Evolutionary conservation across 1,140 invertebrate genomes (phyloP).

Genomic region (Scylla paramamosain): DNA sequence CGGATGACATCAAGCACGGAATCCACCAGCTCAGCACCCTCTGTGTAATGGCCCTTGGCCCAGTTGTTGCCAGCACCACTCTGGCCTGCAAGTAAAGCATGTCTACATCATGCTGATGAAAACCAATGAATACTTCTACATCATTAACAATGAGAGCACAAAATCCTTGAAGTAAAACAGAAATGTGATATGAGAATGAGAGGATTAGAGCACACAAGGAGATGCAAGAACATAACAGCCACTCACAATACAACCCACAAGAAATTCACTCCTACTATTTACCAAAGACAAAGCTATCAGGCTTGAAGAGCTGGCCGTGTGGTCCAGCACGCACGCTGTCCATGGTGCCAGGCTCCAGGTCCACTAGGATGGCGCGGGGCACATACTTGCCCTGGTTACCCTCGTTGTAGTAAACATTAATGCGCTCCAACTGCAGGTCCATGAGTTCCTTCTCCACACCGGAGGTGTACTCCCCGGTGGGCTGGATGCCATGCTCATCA

Average conservation of each 20-base stretch:
- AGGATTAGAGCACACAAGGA: no score
- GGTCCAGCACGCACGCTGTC: slow-evolving; percentile 69
- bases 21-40: slow-evolving; percentile 68
- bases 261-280: background rate
- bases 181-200: no score
- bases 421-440: slow-evolving; percentile 69
- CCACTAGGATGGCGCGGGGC: slow-evolving; percentile 65
- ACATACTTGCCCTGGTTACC: slow-evolving; percentile 72
- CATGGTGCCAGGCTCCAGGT: slow-evolving; percentile 71
- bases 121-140: background rate
- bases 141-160: background rate
- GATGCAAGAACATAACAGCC: no score
- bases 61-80: slow-evolving; percentile 74
- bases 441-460: slow-evolving; percentile 66
- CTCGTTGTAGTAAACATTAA: slow-evolving; percentile 71
- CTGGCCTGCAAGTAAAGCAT: slow-evolving; percentile 39
- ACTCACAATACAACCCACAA: background rate
- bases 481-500: slow-evolving; percentile 72
- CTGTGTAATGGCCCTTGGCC: slow-evolving; percentile 73
- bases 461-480: slow-evolving; percentile 63
- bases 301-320: slow-evolving; percentile 68
- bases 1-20: slow-evolving; percentile 67
- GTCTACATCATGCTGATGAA: no score
- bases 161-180: background rate
- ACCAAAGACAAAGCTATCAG: slow-evolving; percentile 72